These are phyloP conservation scores for Indicator maculatus DNA, from an alignment of 2,113 vertebrate species.

Conservation along the genomic window DNA sequence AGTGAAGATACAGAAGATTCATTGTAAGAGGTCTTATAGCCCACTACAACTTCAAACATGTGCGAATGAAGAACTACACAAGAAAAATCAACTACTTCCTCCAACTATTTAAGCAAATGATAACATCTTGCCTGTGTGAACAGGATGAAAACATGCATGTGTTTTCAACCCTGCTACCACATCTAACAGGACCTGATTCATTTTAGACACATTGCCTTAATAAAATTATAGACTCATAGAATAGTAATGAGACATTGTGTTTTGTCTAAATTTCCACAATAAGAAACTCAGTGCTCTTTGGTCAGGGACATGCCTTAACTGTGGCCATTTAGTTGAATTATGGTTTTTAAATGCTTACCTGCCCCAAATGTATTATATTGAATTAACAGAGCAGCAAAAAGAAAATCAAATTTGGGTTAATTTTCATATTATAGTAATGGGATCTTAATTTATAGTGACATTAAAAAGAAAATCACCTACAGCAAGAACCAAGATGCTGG, in stretches of 20 bases:
- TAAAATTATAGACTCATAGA: neutral
- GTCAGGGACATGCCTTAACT: neutral
- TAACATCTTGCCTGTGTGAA: neutral
- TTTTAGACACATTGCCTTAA: neutral
- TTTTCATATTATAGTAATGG: neutral
- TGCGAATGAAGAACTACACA: neutral
- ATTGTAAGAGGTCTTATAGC: neutral
- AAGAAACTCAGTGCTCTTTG: neutral
- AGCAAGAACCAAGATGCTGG: neutral
- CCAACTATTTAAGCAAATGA: neutral
- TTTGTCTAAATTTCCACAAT: neutral
- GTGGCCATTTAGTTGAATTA: neutral
- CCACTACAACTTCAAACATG: neutral
- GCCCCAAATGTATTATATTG: neutral
- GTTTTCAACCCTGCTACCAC: neutral
- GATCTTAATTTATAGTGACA: neutral
- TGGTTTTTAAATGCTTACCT: neutral
- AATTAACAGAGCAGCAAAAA: neutral
- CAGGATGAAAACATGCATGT: neutral
- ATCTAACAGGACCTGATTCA: neutral
- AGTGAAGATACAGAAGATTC: neutral
- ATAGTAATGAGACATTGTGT: neutral
- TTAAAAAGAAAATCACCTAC: neutral
- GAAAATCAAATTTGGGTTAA: neutral
- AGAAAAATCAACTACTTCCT: conserved; percentile 15